phyloP scores from a whole-genome alignment of 2,888 invertebrate species.

The Rotaria socialis region DNA sequence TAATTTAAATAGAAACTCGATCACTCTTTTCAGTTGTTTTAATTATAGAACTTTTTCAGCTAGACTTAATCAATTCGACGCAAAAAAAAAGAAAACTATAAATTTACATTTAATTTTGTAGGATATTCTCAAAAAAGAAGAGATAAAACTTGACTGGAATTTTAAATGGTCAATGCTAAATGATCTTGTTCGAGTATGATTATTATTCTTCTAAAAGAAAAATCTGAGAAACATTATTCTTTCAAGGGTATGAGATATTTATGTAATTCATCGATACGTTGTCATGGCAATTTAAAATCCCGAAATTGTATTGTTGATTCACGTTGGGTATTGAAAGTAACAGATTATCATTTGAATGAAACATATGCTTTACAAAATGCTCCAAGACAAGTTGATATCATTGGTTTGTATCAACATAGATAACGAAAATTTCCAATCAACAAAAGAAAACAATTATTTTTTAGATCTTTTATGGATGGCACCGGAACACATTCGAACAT shows the following conservation, averaged over 20 bases:
- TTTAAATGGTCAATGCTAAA: slow-evolving; percentile 85
- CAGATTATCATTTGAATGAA: slow-evolving; percentile 78
- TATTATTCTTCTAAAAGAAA: not conserved
- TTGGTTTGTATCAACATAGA: slow-evolving; percentile 63
- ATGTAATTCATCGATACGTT: slow-evolving; percentile 72
- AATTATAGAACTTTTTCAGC: too few species aligned
- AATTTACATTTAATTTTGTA: slow-evolving; percentile 39
- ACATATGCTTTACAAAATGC: slow-evolving; percentile 52
- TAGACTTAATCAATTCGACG: too few species aligned
- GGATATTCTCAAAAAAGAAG: slow-evolving; percentile 80
- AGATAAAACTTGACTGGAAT: slow-evolving; percentile 88
- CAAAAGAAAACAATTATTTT: not conserved
- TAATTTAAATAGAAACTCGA: too few species aligned
- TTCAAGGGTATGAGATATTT: slow-evolving; percentile 79
- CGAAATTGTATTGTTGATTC: slow-evolving; percentile 89
- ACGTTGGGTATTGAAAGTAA: slow-evolving; percentile 87
- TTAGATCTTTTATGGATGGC: slow-evolving; percentile 78
- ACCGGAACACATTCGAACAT: slow-evolving; percentile 75
- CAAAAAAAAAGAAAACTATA: too few species aligned
- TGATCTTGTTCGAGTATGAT: slow-evolving; percentile 75
- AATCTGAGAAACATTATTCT: not conserved
- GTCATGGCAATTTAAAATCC: slow-evolving; percentile 80
- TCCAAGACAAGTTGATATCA: slow-evolving; percentile 60
- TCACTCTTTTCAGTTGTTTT: too few species aligned
- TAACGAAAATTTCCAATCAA: not conserved